phyloP scores from a whole-genome alignment of 2,113 vertebrate genomes.

The Falcunculus frontatus region DNA sequence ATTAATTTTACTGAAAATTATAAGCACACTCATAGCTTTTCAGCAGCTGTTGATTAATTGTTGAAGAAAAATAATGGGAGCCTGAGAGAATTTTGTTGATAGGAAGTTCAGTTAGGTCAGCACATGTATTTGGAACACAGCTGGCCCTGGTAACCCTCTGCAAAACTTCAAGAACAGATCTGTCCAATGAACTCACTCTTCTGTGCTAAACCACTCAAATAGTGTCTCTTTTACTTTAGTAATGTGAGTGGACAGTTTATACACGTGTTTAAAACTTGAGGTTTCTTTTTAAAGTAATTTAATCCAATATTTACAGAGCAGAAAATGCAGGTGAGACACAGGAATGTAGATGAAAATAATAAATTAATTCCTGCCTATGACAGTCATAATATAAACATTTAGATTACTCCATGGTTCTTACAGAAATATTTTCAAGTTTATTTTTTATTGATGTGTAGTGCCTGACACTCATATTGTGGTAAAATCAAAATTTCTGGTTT shows the following conservation, averaged over 20 bases:
- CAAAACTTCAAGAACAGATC: slow-evolving; percentile 10
- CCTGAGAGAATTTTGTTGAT: slow-evolving; percentile 70
- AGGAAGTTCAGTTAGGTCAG: slow-evolving; percentile 70
- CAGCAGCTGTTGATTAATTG: slow-evolving; percentile 73
- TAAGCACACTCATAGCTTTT: slow-evolving; percentile 66
- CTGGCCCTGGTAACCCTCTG: slow-evolving; percentile 37
- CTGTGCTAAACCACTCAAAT: background rate
- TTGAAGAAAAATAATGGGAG: slow-evolving; percentile 65
- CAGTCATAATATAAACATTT: background rate
- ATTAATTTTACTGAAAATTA: slow-evolving; percentile 69
- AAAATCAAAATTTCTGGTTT: background rate
- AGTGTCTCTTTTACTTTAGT: background rate
- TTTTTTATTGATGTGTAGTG: background rate
- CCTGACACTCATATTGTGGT: background rate
- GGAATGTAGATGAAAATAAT: background rate
- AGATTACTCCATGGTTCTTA: background rate
- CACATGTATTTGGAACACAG: slow-evolving; percentile 62
- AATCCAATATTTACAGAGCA: slow-evolving; percentile 11
- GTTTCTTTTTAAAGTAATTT: slow-evolving; percentile 6
- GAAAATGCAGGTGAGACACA: slow-evolving; percentile 2
- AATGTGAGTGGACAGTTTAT: background rate
- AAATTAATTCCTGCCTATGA: background rate
- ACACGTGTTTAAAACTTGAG: background rate
- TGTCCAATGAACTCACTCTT: slow-evolving; percentile 22
- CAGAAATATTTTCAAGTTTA: background rate